Percentiles rank a stretch among this genome's conserved stretches.
Conservation (phyloP, 2,888 invertebrate genomes). For the Leptinotarsa juncta region DNA sequence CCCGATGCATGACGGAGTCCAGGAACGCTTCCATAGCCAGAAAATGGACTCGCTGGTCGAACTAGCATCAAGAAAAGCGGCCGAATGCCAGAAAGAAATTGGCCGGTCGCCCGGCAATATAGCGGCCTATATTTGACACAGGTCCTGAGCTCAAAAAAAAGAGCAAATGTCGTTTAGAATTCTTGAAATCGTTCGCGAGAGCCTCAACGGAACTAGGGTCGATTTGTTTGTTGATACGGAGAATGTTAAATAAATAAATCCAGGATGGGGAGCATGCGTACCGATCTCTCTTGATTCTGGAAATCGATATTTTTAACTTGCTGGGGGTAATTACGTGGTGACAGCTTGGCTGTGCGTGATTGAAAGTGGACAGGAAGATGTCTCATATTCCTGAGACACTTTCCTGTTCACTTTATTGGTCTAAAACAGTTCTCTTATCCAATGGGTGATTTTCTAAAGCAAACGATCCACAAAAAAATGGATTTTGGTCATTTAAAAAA, state of each 20-base stretch:
- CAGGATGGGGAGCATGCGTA: constrained; percentile 28
- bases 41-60: constrained; percentile 15
- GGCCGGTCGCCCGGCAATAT: constrained; percentile 26
- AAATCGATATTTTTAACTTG: constrained; percentile 28
- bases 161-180: not conserved
- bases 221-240: constrained; percentile 1
- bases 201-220: not conserved
- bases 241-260: constrained; percentile 33
- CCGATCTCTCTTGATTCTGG: not conserved
- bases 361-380: not conserved
- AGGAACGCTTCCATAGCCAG: constrained; percentile 39
- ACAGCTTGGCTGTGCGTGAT: not conserved
- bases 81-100: constrained; percentile 33
- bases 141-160: constrained; percentile 22
- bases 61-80: constrained; percentile 25
- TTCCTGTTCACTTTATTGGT: no score
- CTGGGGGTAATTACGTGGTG: not conserved
- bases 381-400: not conserved
- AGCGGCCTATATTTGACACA: constrained; percentile 32
- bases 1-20: constrained; percentile 43
- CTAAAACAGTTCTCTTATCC: no score
- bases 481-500: no score
- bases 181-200: not conserved
- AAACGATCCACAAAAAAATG: no score
- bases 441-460: no score